phyloP scores from a whole-genome alignment of 2,888 invertebrate species.

The Mesoligia furuncula region DNA sequence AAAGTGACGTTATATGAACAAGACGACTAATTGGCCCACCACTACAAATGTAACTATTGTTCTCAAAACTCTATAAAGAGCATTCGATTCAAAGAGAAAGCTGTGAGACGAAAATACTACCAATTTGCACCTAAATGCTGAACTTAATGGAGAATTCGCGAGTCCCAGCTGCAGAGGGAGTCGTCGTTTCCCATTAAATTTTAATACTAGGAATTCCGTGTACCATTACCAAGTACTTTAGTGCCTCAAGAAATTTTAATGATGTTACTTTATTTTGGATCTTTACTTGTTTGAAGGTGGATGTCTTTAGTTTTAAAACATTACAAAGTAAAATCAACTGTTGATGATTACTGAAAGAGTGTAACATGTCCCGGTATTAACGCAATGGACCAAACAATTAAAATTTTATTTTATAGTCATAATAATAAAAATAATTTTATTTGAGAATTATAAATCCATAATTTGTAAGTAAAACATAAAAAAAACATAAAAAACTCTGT shows the following conservation, averaged over 20 bases:
- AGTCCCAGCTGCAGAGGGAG: slow-evolving; percentile 24
- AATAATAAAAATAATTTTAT: too few species aligned
- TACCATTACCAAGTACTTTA: slow-evolving; percentile 40
- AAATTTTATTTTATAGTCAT: not conserved
- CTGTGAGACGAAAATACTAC: slow-evolving; percentile 14
- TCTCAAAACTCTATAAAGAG: not conserved
- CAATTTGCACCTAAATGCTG: slow-evolving; percentile 39
- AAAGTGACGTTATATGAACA: not conserved
- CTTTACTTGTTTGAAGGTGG: not conserved
- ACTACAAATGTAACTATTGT: not conserved
- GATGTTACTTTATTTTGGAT: slow-evolving; percentile 10
- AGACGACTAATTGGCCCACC: not conserved
- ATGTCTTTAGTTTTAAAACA: not conserved
- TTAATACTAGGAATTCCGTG: slow-evolving; percentile 37
- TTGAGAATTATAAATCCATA: too few species aligned
- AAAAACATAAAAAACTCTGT: too few species aligned
- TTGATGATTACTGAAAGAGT: not conserved
- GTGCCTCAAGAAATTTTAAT: slow-evolving; percentile 22
- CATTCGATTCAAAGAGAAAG: not conserved
- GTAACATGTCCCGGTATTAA: not conserved
- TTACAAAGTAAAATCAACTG: not conserved
- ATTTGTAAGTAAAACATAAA: too few species aligned
- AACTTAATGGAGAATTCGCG: slow-evolving; percentile 35
- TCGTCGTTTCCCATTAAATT: slow-evolving; percentile 36
- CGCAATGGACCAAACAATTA: too few species aligned